phyloP scores from a whole-genome alignment of 64 coral and sea anemone species.

The Cladopsammia gracilis region DNA sequence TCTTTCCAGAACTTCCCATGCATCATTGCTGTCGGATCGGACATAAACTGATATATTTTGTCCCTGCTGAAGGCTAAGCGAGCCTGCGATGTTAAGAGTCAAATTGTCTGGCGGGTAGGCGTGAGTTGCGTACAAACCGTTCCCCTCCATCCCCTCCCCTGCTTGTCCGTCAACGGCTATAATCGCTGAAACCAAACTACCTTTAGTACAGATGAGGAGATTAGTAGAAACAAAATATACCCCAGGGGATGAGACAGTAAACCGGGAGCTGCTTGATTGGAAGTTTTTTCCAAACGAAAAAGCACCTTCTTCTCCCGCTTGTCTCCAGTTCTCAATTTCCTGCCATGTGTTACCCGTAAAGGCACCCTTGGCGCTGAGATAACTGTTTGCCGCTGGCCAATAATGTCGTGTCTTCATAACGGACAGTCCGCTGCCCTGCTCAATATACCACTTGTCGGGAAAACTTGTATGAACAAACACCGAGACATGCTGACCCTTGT shows the following conservation, averaged over 20 bases:
- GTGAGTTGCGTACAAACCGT: conserved; percentile 52
- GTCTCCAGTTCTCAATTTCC: conserved; percentile 49
- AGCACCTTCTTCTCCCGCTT: conserved; percentile 21
- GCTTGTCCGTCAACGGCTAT: conserved; percentile 55
- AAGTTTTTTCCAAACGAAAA: conserved; percentile 61
- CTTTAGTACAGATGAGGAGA: conserved; percentile 39
- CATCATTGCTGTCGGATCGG: not conserved
- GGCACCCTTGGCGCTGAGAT: not conserved
- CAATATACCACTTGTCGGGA: conserved; percentile 41
- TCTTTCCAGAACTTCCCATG: not conserved
- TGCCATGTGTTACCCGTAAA: conserved; percentile 17
- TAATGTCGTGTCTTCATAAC: conserved; percentile 65
- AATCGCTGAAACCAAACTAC: conserved; percentile 30
- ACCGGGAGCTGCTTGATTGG: not conserved
- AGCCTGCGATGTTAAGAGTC: conserved; percentile 73
- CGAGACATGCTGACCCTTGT: conserved; percentile 57
- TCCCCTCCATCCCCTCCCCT: conserved; percentile 2
- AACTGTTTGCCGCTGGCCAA: conserved; percentile 74
- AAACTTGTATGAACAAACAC: conserved; percentile 48
- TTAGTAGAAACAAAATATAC: conserved; percentile 76
- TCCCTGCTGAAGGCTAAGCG: conserved; percentile 46
- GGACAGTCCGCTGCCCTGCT: conserved; percentile 56
- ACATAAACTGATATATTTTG: conserved; percentile 70
- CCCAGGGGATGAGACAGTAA: conserved; percentile 41
- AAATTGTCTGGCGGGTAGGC: conserved; percentile 32